A percentile compares a stretch with the other conserved stretches of the same genome.
Conservation (phyloP, 2,113 vertebrate genomes). For the Oreochromis spilurus region DNA sequence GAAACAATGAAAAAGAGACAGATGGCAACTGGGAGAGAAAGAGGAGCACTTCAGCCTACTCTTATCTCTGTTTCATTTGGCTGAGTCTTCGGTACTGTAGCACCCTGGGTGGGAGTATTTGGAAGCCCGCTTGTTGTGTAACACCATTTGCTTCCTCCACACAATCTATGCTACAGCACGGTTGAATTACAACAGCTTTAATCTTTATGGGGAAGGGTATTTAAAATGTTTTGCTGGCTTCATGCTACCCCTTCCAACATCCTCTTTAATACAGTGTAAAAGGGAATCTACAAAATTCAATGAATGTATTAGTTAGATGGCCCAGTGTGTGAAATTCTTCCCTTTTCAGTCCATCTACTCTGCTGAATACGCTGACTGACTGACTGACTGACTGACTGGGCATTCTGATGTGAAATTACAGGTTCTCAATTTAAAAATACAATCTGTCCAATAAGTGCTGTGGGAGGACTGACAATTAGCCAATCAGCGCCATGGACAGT, state of each 20-base stretch:
- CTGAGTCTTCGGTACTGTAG: constrained; percentile 15
- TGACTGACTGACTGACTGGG: not conserved
- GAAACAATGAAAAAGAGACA: constrained; percentile 4
- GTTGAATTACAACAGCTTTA: constrained; percentile 44
- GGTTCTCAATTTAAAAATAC: not conserved
- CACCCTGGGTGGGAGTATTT: constrained; percentile 44
- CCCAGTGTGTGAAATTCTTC: not conserved
- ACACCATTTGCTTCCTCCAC: constrained; percentile 57
- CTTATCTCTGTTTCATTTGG: constrained; percentile 35
- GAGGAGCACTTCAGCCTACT: constrained; percentile 35
- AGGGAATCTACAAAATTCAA: not conserved
- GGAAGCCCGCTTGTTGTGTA: constrained; percentile 55
- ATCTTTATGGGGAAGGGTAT: not conserved
- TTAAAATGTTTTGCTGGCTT: not conserved
- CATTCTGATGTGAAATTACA: not conserved
- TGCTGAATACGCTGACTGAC: not conserved
- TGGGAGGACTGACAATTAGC: not conserved
- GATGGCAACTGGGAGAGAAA: constrained; percentile 27
- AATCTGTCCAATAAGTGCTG: not conserved
- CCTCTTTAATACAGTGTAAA: not conserved
- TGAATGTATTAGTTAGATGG: not conserved
- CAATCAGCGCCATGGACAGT: not conserved
- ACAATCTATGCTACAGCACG: constrained; percentile 33
- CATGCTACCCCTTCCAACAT: not conserved
- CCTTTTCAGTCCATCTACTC: not conserved